Base-by-base conservation (phyloP, 2,113 vertebrate species). In the Callipepla californica region DNA sequence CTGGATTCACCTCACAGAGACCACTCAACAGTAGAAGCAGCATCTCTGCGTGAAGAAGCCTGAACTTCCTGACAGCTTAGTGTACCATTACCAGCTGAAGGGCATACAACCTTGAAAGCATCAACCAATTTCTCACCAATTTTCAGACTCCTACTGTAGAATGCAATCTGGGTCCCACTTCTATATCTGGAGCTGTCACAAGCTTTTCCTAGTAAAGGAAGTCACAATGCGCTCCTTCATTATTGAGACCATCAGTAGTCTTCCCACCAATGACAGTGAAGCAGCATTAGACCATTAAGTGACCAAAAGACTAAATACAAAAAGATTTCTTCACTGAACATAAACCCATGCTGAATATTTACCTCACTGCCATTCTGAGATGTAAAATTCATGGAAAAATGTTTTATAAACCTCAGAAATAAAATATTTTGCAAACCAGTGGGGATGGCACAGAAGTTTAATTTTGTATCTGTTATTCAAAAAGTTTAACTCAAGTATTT, bases 401-500 rank as follows among this genome's bases (percentile, higher is more conserved):
- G 14, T 23, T 38, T 58, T 45, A 67, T 61, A 61, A 85, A 45
- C 21, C 21, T 81, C 32, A 15, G 88, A 30, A 80, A 57, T 57
- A 19, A 42, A 4, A 1, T 32, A 67, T 63, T 74, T 67, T 23
- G 44, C 53, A 77, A 67, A 28, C 14, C 34, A 59, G 19, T 25
- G 61, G 57, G 66, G 67, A 58, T 12, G 53, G 19, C 6, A 53
- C 26, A 74, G 40, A 36, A 0, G 2, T 40, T 38, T 36, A 2
- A 87, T 89, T 95, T 86, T 67, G 67, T 30, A 59, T 90, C 68
- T 66, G 67, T 88, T 93, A 94, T 74, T 40, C 13, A 44, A 92
- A 77, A 89, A 78, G 45, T 89, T 97, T 66, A 92, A 94, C 74
- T 95, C 44, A 19, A 90, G 94, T 91, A 95, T 94, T 95, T 89